Conservation (phyloP, 1,140 invertebrate genomes). For the Pseudomyrmex pallidus region DNA sequence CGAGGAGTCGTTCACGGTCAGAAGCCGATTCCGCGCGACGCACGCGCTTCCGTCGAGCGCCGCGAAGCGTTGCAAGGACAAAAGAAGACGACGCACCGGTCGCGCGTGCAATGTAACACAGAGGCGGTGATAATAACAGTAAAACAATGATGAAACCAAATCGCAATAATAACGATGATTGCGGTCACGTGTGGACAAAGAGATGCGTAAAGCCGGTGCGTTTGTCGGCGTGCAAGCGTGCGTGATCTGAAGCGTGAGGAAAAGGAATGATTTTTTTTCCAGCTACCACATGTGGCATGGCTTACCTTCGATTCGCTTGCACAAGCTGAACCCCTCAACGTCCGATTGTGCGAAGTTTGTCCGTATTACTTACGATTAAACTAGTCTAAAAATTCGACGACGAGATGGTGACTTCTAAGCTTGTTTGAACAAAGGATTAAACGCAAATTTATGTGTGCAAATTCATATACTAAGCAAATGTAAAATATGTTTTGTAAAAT, state of each 20-base stretch:
- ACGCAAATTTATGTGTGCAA: too few species aligned
- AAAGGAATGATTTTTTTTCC: slow-evolving; percentile 62
- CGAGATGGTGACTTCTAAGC: not conserved
- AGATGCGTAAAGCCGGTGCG: slow-evolving; percentile 30
- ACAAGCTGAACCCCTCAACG: slow-evolving; percentile 78
- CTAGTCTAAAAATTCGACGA: slow-evolving; percentile 37
- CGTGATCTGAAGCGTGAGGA: slow-evolving; percentile 61
- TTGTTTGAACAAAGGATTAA: too few species aligned
- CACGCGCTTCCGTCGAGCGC: slow-evolving; percentile 69
- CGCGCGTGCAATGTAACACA: slow-evolving; percentile 19
- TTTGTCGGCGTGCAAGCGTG: not conserved
- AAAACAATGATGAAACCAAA: slow-evolving; percentile 37
- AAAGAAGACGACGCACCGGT: slow-evolving; percentile 56
- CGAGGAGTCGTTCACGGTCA: slow-evolving; percentile 56
- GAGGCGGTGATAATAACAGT: slow-evolving; percentile 52
- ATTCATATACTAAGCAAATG: not conserved
- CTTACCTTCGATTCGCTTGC: slow-evolving; percentile 36
- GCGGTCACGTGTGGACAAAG: not conserved
- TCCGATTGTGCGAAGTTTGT: slow-evolving; percentile 75
- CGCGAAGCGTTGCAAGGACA: slow-evolving; percentile 72
- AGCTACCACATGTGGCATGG: slow-evolving; percentile 6
- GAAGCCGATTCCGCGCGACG: slow-evolving; percentile 70
- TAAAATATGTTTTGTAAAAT: not conserved
- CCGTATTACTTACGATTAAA: slow-evolving; percentile 74
- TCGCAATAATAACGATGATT: slow-evolving; percentile 14